These are phyloP conservation scores for Cecropterus lyciades DNA, from an alignment of 1,140 invertebrate species.

Conservation along the genomic window DNA sequence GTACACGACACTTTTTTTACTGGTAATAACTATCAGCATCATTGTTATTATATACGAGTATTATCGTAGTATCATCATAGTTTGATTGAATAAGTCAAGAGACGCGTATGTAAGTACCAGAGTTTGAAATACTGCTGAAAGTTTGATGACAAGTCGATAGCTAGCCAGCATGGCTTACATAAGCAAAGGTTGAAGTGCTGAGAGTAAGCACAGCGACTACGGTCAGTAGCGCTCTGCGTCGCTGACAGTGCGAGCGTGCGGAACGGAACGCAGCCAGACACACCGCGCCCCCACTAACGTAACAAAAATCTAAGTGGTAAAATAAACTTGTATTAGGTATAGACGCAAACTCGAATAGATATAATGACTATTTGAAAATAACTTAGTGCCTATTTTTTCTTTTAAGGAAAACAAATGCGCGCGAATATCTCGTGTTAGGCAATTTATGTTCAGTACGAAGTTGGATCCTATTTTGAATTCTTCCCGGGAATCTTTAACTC, in stretches of 20 bases:
- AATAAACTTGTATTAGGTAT: neutral
- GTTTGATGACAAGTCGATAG: conserved; percentile 52
- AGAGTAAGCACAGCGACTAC: conserved; percentile 38
- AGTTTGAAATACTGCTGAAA: conserved; percentile 39
- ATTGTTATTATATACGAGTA: too few species aligned
- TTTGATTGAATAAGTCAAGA: conserved; percentile 16
- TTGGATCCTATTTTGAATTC: conserved; percentile 14
- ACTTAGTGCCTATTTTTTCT: too few species aligned
- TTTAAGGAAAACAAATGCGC: conserved; percentile 1
- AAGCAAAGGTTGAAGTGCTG: conserved; percentile 44
- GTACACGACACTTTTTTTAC: too few species aligned
- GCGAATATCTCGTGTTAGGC: conserved; percentile 11
- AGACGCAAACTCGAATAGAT: neutral
- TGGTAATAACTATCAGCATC: too few species aligned
- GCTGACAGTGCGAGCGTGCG: conserved; percentile 49
- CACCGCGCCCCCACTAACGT: conserved; percentile 31
- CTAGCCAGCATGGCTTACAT: conserved; percentile 52
- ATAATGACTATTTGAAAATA: too few species aligned
- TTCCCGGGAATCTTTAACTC: conserved; percentile 6
- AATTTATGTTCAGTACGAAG: conserved; percentile 13
- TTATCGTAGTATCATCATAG: too few species aligned
- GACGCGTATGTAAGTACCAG: conserved; percentile 19
- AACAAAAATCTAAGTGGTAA: conserved; percentile 30
- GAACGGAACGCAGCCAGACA: conserved; percentile 33
- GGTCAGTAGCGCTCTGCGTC: conserved; percentile 53